phyloP scores from a whole-genome alignment of 2,113 vertebrate species.

The Phocoena sinus region DNA sequence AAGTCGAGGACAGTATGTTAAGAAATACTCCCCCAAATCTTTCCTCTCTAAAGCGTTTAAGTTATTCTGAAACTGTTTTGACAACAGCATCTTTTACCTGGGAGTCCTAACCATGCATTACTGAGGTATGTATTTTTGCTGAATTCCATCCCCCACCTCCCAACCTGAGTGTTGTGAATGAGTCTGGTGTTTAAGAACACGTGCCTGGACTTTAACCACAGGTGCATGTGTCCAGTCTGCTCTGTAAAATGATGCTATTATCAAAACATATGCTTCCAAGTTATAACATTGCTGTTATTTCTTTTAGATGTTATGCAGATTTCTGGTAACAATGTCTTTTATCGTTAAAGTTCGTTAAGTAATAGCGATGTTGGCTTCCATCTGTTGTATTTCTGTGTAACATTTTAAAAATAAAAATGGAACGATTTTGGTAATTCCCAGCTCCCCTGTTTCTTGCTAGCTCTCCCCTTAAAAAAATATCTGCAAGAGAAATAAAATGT shows the following conservation, averaged over 20 bases:
- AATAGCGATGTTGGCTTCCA: background rate
- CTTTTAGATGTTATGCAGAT: background rate
- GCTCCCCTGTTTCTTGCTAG: background rate
- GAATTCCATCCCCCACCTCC: background rate
- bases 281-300: background rate
- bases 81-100: background rate
- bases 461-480: background rate
- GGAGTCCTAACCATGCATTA: background rate
- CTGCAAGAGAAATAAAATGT: background rate
- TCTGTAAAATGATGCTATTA: background rate
- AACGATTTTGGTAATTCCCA: background rate
- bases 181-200: background rate
- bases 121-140: background rate
- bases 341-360: background rate
- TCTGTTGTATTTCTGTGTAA: background rate
- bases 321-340: background rate
- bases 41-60: background rate
- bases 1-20: background rate
- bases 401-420: background rate
- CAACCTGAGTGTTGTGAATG: too few relatives aligned
- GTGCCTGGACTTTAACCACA: background rate
- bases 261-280: background rate
- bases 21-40: background rate
- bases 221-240: rapidly evolving
- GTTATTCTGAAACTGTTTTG: background rate